phyloP scores from a whole-genome alignment of 2,113 vertebrate genomes.

The Rhinoderma darwinii region DNA sequence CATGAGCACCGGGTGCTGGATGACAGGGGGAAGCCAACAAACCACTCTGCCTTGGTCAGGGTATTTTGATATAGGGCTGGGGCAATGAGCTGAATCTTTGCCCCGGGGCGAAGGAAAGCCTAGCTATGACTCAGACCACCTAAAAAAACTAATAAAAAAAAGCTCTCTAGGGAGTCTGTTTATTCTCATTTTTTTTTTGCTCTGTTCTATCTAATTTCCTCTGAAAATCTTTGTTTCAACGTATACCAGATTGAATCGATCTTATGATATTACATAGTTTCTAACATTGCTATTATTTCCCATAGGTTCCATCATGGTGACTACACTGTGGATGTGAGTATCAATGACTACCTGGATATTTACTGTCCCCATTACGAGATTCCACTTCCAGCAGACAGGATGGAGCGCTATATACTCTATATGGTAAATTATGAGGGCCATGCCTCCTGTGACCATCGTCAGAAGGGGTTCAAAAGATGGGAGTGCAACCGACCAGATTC shows the following conservation, averaged over 20 bases:
- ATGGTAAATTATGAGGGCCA: constrained; percentile 95
- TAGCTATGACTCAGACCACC: not conserved
- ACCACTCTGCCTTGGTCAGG: not conserved
- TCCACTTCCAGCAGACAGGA: constrained; percentile 74
- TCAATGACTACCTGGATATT: constrained; percentile 98
- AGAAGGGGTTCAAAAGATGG: constrained; percentile 94
- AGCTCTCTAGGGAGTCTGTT: not conserved
- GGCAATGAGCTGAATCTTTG: too few species aligned
- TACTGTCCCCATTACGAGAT: constrained; percentile 94
- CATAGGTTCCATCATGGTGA: constrained; percentile 86
- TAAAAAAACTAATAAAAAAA: not conserved
- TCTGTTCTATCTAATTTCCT: not conserved
- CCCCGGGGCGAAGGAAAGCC: not conserved
- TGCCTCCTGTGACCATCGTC: constrained; percentile 86
- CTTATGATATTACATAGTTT: not conserved
- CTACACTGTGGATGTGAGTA: constrained; percentile 92
- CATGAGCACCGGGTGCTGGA: too few species aligned
- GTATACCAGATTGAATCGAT: not conserved
- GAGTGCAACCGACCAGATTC: constrained; percentile 91
- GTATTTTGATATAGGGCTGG: not conserved
- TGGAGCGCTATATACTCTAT: constrained; percentile 91
- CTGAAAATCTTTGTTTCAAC: not conserved
- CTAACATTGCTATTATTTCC: not conserved
- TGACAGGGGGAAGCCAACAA: not conserved
- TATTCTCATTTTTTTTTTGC: not conserved